Conservation (phyloP, 1,140 invertebrate genomes). For the Penaeus japonicus region DNA sequence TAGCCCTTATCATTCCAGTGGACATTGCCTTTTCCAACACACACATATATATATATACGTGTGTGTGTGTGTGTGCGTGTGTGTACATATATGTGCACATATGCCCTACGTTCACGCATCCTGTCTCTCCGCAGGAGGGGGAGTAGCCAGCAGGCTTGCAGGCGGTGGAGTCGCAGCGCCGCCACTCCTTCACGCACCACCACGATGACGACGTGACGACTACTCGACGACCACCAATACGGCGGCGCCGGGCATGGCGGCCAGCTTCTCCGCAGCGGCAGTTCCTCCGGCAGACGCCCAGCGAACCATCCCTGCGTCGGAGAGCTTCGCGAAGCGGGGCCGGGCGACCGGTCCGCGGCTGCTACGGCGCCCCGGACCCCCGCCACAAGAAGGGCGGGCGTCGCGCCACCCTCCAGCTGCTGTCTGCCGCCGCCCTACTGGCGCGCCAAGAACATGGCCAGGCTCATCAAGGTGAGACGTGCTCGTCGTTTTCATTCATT, state of each 20-base stretch:
- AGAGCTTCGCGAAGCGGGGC: slow-evolving; percentile 31
- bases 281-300: background rate
- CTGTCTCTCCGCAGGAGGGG: background rate
- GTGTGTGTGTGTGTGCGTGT: no score
- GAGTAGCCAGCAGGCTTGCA: background rate
- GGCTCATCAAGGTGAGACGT: slow-evolving; percentile 69
- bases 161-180: background rate
- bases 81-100: no score
- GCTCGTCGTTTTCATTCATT: no score
- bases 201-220: slow-evolving; percentile 13
- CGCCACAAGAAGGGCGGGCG: slow-evolving; percentile 37
- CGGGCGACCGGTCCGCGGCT: slow-evolving; percentile 25
- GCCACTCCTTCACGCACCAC: slow-evolving; percentile 35
- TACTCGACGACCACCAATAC: slow-evolving; percentile 3
- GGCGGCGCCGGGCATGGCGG: background rate
- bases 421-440: slow-evolving; percentile 70
- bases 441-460: slow-evolving; percentile 69
- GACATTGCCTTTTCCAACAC: no score
- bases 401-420: slow-evolving; percentile 2
- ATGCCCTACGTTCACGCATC: no score
- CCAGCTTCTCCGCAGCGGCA: background rate
- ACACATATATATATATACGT: no score
- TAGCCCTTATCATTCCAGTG: no score
- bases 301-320: slow-evolving; percentile 23
- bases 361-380: slow-evolving; percentile 39